Percentiles rank a stretch among this genome's conserved stretches.
These are phyloP conservation scores for Pristionchus exspectatus DNA, from an alignment of 2,888 invertebrate genomes.

Conservation along the genomic window DNA sequence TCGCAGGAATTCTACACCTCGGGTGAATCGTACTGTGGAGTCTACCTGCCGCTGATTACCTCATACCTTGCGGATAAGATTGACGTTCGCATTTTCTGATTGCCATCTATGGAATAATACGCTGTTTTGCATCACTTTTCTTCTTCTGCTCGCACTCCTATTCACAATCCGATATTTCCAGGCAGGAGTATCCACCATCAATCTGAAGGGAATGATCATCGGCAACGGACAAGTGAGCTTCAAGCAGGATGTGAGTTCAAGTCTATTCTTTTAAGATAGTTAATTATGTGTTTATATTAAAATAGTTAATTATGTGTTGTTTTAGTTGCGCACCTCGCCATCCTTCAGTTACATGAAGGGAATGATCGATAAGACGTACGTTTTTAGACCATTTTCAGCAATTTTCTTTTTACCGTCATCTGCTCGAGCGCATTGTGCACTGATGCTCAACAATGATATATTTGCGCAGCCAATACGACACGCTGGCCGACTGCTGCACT, in stretches of 20 bases:
- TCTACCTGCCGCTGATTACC: slow-evolving; percentile 47
- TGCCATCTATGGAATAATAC: neutral
- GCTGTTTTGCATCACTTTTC: no score
- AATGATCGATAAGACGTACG: slow-evolving; percentile 58
- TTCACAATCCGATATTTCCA: no score
- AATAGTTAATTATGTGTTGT: neutral
- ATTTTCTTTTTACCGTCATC: no score
- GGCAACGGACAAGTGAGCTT: slow-evolving; percentile 72
- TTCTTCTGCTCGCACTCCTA: no score
- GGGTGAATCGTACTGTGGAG: slow-evolving; percentile 79
- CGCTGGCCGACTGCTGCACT: neutral
- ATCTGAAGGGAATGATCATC: slow-evolving; percentile 72
- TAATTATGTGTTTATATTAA: no score
- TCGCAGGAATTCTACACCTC: slow-evolving; percentile 65
- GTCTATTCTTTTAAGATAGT: no score
- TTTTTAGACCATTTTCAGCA: no score
- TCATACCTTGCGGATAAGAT: slow-evolving; percentile 16
- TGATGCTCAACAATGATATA: no score
- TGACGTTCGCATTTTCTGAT: neutral
- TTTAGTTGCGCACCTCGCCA: slow-evolving; percentile 72
- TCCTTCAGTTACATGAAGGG: slow-evolving; percentile 68
- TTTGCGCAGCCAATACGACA: slow-evolving; percentile 16
- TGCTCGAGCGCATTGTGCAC: no score
- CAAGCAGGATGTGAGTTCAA: slow-evolving; percentile 54
- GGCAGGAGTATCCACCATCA: slow-evolving; percentile 62